Percentiles rank a stretch among this genome's conserved stretches.
phyloP scores from a whole-genome alignment of 1,140 invertebrate species.

The Drosophila parvula region DNA sequence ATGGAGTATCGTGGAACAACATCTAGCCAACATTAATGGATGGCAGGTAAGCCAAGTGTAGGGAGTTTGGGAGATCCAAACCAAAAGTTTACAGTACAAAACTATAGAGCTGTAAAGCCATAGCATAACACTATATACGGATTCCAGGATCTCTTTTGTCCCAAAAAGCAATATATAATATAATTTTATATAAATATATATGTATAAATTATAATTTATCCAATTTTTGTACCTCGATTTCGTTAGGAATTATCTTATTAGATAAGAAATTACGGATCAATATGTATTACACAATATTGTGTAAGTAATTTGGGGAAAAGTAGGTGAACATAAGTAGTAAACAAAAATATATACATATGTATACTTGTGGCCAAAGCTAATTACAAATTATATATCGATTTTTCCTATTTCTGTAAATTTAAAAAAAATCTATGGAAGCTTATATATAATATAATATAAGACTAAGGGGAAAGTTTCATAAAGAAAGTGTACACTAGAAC shows the following conservation, averaged over 20 bases:
- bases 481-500: background rate
- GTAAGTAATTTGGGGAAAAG: background rate
- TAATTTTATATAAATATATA: background rate
- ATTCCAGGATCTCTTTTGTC: background rate
- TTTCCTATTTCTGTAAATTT: background rate
- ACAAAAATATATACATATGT: background rate
- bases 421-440: background rate
- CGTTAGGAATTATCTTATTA: constrained; percentile 13
- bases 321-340: background rate
- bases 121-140: too few relatives aligned
- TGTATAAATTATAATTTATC: constrained; percentile 28
- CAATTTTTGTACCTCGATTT: constrained; percentile 14
- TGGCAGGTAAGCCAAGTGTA: background rate
- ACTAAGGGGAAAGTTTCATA: background rate
- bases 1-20: constrained; percentile 5
- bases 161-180: background rate
- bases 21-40: constrained; percentile 14
- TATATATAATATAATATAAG: background rate
- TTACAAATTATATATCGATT: background rate
- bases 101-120: background rate
- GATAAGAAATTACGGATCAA: background rate
- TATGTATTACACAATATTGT: background rate
- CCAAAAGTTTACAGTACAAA: background rate
- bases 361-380: background rate
- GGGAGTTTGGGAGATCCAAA: background rate